Evolutionary conservation across 2,797 vertebrate species (phyloP), one percentile per base, ranked within the genome.

Genomic region (Chloroceryle amazona): DNA sequence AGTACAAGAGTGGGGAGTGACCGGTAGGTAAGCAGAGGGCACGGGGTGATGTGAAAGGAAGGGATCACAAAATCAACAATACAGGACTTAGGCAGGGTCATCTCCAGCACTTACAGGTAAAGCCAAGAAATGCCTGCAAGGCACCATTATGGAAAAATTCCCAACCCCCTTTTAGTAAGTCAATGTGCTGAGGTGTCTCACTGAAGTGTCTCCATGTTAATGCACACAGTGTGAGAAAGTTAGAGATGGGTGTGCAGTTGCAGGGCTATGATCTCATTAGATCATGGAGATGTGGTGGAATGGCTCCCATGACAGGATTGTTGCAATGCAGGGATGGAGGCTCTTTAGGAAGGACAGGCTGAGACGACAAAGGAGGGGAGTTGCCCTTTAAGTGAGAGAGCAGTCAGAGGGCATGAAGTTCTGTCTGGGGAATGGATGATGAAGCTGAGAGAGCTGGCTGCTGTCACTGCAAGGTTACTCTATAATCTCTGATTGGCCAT

Each of bases 11-110:
- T 8, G 6, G 9, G 35, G n/a, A 84, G 22, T 51, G 8, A 57
- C 35, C 39, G 57, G 39, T n/a, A 22, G 19, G 29, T 37, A 62
- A 52, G 29, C 25, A 72, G 88, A 91, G 22, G 29, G 16, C 31
- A 21, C 16, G 11, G 49, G 7, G 11, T 51, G 37, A 46, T 19
- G 4, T 31, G 54, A 61, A 81, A 39, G n/a, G 41, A 89, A 71
- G 15, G 35, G n/a, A 72, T 62, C 47, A n/a, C 29, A 57, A 72
- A 63, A 58, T 35, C 41, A 44, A 5, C 54, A 75, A 33, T 12
- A 49, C 1, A 0, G 8, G 25, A 16, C n/a, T 71, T 76, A 46
- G n/a, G 16, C 1, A 2, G 11, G 4, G 39, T 60, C 39, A 35
- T 17, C 17, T 66, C 52, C 41, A 39, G 46, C 23, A 61, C 33